Conservation (phyloP, 2,797 vertebrate genomes). For the Cygnus olor region DNA sequence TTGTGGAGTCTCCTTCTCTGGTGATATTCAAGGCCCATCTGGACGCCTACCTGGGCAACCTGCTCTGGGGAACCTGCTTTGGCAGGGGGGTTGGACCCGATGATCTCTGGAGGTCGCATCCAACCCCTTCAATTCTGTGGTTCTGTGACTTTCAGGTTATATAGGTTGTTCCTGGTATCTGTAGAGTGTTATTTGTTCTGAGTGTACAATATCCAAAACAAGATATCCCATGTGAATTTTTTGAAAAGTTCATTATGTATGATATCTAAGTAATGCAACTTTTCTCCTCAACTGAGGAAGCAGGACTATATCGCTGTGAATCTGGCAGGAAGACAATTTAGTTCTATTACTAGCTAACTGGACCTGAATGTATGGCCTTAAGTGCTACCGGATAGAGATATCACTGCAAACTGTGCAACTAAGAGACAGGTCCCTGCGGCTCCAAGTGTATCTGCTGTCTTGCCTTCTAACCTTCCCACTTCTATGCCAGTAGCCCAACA, state of each 20-base stretch:
- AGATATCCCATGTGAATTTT: neutral
- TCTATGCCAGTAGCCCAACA: neutral
- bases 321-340: neutral
- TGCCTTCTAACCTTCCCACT: neutral
- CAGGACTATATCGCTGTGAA: too few species aligned
- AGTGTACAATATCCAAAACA: neutral
- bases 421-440: neutral
- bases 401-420: neutral
- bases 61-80: too few species aligned
- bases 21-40: too few species aligned
- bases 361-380: neutral
- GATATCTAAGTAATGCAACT: neutral
- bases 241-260: neutral
- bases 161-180: rapidly evolving
- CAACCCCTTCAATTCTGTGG: too few species aligned
- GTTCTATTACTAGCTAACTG: neutral
- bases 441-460: neutral
- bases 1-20: too few species aligned
- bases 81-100: too few species aligned
- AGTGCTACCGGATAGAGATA: neutral
- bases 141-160: neutral
- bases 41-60: too few species aligned
- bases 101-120: too few species aligned
- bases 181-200: neutral
- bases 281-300: neutral